A percentile compares a stretch with the other conserved stretches of the same genome.
Evolutionary conservation across 2,888 invertebrate species (phyloP).

Genomic region (Xanthia icteritia): DNA sequence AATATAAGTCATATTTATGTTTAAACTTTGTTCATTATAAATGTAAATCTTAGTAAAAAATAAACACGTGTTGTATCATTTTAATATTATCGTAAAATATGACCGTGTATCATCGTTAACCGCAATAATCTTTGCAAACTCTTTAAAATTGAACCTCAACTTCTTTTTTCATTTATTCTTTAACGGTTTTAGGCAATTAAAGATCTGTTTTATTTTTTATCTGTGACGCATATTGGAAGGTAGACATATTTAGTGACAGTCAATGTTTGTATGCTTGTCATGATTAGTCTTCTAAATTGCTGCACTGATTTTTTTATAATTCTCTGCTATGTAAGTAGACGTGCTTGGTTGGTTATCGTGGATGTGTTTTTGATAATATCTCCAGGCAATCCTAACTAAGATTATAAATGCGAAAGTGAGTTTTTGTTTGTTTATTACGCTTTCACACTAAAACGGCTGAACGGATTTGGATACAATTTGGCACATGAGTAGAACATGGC

Average conservation of each 20-base stretch:
- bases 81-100: constrained; percentile 3
- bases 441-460: too few relatives aligned
- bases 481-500: too few relatives aligned
- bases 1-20: constrained; percentile 16
- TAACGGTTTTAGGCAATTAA: constrained; percentile 8
- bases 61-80: constrained; percentile 15
- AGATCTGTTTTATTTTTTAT: neutral
- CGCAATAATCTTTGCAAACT: constrained; percentile 20
- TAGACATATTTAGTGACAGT: neutral
- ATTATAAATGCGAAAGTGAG: too few relatives aligned
- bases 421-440: too few relatives aligned
- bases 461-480: too few relatives aligned
- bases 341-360: neutral
- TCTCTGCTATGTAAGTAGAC: neutral
- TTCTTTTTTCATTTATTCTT: constrained; percentile 3
- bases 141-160: neutral
- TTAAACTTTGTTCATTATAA: constrained; percentile 17
- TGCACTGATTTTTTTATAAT: neutral
- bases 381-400: neutral
- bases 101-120: constrained; percentile 19
- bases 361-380: neutral
- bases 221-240: neutral
- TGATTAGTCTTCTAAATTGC: neutral
- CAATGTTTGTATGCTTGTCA: neutral
- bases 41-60: constrained; percentile 29